phyloP scores from a whole-genome alignment of 2,888 invertebrate species.

The Drosophila subquinaria region DNA sequence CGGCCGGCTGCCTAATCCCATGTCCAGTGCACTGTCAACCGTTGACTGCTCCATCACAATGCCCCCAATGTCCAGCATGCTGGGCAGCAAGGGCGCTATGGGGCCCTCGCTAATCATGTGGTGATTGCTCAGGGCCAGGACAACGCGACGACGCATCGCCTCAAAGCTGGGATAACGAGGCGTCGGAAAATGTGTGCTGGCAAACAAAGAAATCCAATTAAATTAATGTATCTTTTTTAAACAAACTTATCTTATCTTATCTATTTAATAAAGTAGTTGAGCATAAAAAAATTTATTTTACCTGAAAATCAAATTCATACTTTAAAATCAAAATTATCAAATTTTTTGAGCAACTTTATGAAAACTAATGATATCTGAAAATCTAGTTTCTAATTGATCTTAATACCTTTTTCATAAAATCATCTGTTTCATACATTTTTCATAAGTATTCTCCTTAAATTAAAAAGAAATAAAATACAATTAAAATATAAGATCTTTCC shows the following conservation, averaged over 20 bases:
- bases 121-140: constrained; percentile 76
- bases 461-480: too few relatives aligned
- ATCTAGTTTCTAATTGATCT: too few relatives aligned
- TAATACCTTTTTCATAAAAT: too few relatives aligned
- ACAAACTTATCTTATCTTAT: background rate
- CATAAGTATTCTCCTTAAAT: too few relatives aligned
- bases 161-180: constrained; percentile 69
- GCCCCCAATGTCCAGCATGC: constrained; percentile 81
- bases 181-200: constrained; percentile 71
- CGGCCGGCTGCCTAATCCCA: constrained; percentile 44
- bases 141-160: constrained; percentile 69
- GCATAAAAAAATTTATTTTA: too few relatives aligned
- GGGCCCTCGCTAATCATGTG: constrained; percentile 81
- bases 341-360: too few relatives aligned
- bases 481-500: too few relatives aligned
- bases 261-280: too few relatives aligned
- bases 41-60: constrained; percentile 70
- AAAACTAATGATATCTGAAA: too few relatives aligned
- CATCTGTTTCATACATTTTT: too few relatives aligned
- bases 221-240: background rate
- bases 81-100: constrained; percentile 76
- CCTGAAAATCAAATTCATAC: too few relatives aligned
- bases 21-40: constrained; percentile 10
- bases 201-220: background rate
- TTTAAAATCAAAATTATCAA: too few relatives aligned